These are phyloP conservation scores for Lasius fuliginosus DNA, from an alignment of 2,888 invertebrate species.

Conservation along the genomic window DNA sequence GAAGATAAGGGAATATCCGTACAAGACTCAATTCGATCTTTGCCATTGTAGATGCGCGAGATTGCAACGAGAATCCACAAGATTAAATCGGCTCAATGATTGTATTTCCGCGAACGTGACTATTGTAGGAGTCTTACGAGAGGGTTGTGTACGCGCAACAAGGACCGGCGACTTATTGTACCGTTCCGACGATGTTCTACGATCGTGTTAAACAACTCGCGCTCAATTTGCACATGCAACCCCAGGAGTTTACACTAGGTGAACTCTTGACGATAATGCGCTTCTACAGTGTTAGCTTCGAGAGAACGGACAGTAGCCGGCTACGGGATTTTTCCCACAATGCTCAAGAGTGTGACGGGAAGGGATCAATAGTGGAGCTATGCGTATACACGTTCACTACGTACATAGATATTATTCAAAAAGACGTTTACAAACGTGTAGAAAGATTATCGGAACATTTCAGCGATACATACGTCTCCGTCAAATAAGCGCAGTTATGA, in stretches of 20 bases:
- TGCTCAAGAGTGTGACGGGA: conserved; percentile 27
- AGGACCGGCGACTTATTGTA: conserved; percentile 67
- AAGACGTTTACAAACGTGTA: background rate
- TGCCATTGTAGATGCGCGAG: conserved; percentile 66
- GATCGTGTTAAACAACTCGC: conserved; percentile 77
- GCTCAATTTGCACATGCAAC: conserved; percentile 78
- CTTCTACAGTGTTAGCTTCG: conserved; percentile 69
- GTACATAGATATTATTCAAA: conserved; percentile 6
- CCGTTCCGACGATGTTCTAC: conserved; percentile 68
- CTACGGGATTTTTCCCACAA: conserved; percentile 63
- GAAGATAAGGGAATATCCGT: conserved; percentile 27
- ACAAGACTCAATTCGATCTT: conserved; percentile 67
- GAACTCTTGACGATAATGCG: conserved; percentile 76
- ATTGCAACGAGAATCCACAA: conserved; percentile 65
- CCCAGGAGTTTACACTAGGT: conserved; percentile 76
- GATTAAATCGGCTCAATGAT: conserved; percentile 76
- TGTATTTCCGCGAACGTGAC: conserved; percentile 77
- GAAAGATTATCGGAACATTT: background rate
- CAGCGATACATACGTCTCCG: background rate
- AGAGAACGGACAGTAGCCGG: conserved; percentile 63
- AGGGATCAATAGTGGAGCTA: conserved; percentile 35
- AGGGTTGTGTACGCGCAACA: conserved; percentile 63
- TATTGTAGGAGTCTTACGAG: conserved; percentile 68
- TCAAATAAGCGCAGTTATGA: background rate
- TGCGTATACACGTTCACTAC: background rate